Base-by-base conservation (phyloP, 2,888 invertebrate genomes). In the Zonitis immaculata region DNA sequence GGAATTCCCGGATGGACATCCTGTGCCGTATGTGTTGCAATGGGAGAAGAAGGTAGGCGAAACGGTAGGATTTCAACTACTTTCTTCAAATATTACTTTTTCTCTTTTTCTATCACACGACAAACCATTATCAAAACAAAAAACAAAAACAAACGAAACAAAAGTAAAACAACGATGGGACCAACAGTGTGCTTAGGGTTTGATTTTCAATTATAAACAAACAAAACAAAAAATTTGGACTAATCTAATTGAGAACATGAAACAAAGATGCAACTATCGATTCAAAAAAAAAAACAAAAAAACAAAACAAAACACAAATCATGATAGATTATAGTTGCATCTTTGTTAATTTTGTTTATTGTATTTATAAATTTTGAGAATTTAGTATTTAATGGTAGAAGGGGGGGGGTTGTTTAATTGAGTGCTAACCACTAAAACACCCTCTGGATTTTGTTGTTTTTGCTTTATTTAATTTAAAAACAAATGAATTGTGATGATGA, bases 11-110 rank as follows among this genome's bases (percentile, higher is more conserved):
- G 91, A 92, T 79, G 91, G 93, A 80, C 88, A 91, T 80, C 91
- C 93, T 76, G 92, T 94, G 82, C 93, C 95, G 80, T 95, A 95
- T 83, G 94, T 96, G 82, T 88, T 96, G 79, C 94, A 95, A 85
- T 97, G 96, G 96, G 92, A 93, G 87, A 96, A 95, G 89, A 93
- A 95, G 91, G 93, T 93, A 90, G 89, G 90, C 88, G 89, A 90
- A 83, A 88, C 89, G 91, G 91, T 91, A 91, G 87, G 91, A 86
- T 87, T 85, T 82, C 80, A 74, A 66, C 79, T 78, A 78, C 79
- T 80, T 79, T 80, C 71, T 71, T 66, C 54, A 57, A 60, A 57
- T 2, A 39, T 16, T 35, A 35, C 35, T 16, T 6, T 35, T 20
- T 39, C 18, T 16, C 18, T 30, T 30, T 44, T 26, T 26, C 8